Base-by-base conservation (phyloP, 2,888 invertebrate species). In the Oscheius onirici region DNA sequence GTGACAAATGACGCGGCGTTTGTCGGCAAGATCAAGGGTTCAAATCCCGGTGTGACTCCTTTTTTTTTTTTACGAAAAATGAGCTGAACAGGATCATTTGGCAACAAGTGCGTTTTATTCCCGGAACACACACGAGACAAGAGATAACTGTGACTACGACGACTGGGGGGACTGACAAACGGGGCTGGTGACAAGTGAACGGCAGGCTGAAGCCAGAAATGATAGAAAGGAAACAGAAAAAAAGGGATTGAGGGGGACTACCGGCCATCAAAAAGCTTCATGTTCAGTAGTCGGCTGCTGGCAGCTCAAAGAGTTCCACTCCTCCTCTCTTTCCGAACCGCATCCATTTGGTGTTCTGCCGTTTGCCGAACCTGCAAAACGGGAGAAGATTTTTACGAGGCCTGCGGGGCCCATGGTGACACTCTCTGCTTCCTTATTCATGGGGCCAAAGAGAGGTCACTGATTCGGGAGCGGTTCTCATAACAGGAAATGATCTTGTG, bases 321-420 rank as follows among this genome's bases (percentile, higher is more conserved):
- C 68, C 69, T 10, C 74, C 71, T 44, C 83, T 73, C 73, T 84
- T 83, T 28, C 84, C 84, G 70, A 84, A 84, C 65, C 84, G 73
- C 83, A 84, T 83, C 84, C 84, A 84, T 65, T 83, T 84, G 44
- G 81, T 82, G 15, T 73, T 73, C 28, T 84, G 84, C 34, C 84
- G 71, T 72, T 84, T 84, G 44, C 84, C 84, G 75, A 84, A 84
- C 71, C 80, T 81, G 68, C 41, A 75, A 65, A 51, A 43, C 43
- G 34, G 41, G 60, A 1, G n/a, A n/a, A 22, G 28, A 24, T 40
- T 26, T 58, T 40, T 28, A 26, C 26, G 28, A 28, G 34, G 10
- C 28, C 6, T 40, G 8, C 26, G 41, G 24, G 26, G 40, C 28
- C 20, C 58, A 34, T 34, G 34, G 34, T 34, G 34, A 34, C 34